phyloP scores from a whole-genome alignment of 2,113 vertebrate species.

The Thryonomys swinderianus region DNA sequence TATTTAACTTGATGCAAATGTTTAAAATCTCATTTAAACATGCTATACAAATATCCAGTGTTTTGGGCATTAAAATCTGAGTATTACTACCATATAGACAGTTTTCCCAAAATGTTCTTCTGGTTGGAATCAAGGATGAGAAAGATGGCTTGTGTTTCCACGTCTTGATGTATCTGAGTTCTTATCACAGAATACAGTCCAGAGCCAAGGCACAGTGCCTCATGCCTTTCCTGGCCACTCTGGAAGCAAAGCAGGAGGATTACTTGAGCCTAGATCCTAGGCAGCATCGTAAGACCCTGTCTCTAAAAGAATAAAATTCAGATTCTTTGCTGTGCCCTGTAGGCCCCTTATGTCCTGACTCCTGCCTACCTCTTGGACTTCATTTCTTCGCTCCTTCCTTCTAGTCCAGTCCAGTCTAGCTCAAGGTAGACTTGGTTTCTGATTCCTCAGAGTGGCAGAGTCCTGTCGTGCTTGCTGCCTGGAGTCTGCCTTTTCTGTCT shows the following conservation, averaged over 20 bases:
- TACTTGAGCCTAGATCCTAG: neutral
- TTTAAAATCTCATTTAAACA: conserved; percentile 43
- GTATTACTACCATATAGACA: conserved; percentile 39
- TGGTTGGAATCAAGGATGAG: neutral
- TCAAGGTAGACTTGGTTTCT: neutral
- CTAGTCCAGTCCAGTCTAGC: neutral
- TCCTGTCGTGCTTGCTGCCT: neutral
- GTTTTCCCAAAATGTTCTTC: conserved; percentile 50
- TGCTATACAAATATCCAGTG: conserved; percentile 54
- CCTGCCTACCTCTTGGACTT: neutral
- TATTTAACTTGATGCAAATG: conserved; percentile 56
- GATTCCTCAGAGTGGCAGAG: neutral
- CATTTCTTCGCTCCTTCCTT: neutral
- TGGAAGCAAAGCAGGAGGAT: neutral
- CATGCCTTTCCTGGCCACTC: neutral
- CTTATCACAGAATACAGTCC: neutral
- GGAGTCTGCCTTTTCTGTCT: neutral
- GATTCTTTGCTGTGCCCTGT: neutral
- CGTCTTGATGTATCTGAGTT: neutral
- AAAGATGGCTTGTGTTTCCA: neutral
- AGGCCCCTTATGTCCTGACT: neutral
- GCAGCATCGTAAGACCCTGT: neutral
- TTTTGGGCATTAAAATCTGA: conserved; percentile 75
- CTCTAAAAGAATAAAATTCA: neutral
- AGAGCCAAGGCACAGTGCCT: neutral